Evolutionary conservation across 2,888 invertebrate species (phyloP), one percentile per base, ranked within the genome.

Genomic region (Diplazon laetatorius): DNA sequence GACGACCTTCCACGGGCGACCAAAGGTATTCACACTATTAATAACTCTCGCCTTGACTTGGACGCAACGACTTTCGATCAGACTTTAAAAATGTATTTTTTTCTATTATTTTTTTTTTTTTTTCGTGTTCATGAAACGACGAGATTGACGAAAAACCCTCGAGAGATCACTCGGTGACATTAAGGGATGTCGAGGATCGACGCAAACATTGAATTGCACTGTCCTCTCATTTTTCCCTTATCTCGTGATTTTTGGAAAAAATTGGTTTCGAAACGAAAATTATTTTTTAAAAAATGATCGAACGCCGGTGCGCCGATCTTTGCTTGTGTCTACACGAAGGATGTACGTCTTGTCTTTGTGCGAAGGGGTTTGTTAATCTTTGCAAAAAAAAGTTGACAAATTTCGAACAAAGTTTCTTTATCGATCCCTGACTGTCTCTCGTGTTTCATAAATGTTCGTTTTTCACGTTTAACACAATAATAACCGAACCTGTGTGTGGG

Each of bases 21-120:
- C 80, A 88, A 90, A 91, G 91, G 91, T 91, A 91, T 87, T 89
- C 82, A 87, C 81, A 84, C 81, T 83, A 87, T 84, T 87, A 84
- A 84, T 86, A 85, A 74, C 66, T 63, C 66, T 63, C 72, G 57
- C 63, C 70, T 76, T 59, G 42, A 59, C 55, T 76, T n/a, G n/a
- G 71, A 62, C 48, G 48, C 37, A 57, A 18, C 52, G 37, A 68
- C 55, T 71, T 75, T 71, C 71, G 71, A 75, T 78, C 74, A 10
- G 0, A 39, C n/a, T n/a, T n/a, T n/a, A n/a, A n/a, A n/a, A n/a
- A n/a, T n/a, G n/a, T n/a, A n/a, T n/a, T n/a, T 30, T 71, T 62
- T 62, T 62, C n/a, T 30, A n/a, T 12, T 1, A 8, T 20, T 1
- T 30, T 16, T 25, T 30, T 30, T 30, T 30, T 30, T 30, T 2